phyloP scores from a whole-genome alignment of 2,113 vertebrate species.

The Anas platyrhynchos region DNA sequence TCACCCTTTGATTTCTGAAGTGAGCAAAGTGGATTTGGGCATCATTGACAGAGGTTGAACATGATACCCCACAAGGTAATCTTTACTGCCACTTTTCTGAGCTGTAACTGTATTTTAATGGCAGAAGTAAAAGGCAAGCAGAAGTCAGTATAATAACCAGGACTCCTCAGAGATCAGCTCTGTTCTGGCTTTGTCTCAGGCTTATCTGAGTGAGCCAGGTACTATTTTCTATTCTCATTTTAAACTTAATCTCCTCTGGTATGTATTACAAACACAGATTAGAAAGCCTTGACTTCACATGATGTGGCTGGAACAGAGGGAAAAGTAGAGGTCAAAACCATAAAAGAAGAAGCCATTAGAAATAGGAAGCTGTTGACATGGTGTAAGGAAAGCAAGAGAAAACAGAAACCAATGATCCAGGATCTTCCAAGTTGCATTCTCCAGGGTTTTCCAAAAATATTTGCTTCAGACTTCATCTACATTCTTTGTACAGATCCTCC shows the following conservation, averaged over 20 bases:
- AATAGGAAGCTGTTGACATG: not conserved
- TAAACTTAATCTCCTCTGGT: not conserved
- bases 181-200: slow-evolving; percentile 4
- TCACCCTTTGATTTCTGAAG: not conserved
- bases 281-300: not conserved
- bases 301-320: not conserved
- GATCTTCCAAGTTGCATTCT: not conserved
- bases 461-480: not conserved
- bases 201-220: slow-evolving; percentile 28
- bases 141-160: not conserved
- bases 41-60: not conserved
- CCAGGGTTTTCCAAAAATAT: not conserved
- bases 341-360: not conserved
- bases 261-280: not conserved
- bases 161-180: not conserved
- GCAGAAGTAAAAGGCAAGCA: not conserved
- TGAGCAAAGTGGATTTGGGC: not conserved
- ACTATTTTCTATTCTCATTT: not conserved
- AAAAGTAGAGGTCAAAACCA: not conserved
- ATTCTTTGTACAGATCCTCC: not conserved
- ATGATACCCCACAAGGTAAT: not conserved
- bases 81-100: not conserved
- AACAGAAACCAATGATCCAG: not conserved
- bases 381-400: not conserved
- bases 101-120: not conserved